Base-by-base conservation (phyloP, 2,888 invertebrate genomes). In the Tetheella fluctuosa region DNA sequence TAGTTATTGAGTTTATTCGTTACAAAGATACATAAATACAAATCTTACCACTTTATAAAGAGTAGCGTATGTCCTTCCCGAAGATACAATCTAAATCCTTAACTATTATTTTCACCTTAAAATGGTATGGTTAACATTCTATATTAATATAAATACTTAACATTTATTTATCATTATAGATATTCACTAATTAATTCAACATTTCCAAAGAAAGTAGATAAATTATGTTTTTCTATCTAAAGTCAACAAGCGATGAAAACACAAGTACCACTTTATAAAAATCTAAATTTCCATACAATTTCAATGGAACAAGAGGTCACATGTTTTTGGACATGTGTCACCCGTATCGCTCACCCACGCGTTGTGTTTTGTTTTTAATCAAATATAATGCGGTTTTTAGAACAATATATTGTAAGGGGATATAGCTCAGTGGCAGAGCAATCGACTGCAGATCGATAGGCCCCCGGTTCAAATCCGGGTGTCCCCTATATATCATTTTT, bases 401-500 rank as follows among this genome's bases (percentile, higher is more conserved):
- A 5, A 34, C 13, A 4, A 1, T 12, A 1, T 3, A 34, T 1
- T 6, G 6, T 15, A 6, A 30, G 81, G 81, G 81, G 79, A 78
- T 80, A 80, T 81, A 80, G 80, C 80, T 81, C 80, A 81, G 81
- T 81, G 85, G 85, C 67, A 86, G 86, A 86, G 86, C 85, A 85
- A 83, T 86, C 85, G 86, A 86, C 86, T 87, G 86, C 85, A 87
- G 87, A 86, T 87, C 86, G 86, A 84, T 84, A 84, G 86, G 86
- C 71, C 85, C 81, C 85, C 80, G 85, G 86, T 85, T 85, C 85
- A 85, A 84, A 80, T 81, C 85, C 85, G 84, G 83, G 83, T 83
- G 83, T 83, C 83, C 85, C 84, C 84, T 85, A 13, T 6, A 12
- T 23, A 7, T 1, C 20, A 15, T 55, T 55, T 34, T 55, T 12